Evolutionary conservation across 2,113 vertebrate genomes (phyloP).

Genomic region (Otus sunia): DNA sequence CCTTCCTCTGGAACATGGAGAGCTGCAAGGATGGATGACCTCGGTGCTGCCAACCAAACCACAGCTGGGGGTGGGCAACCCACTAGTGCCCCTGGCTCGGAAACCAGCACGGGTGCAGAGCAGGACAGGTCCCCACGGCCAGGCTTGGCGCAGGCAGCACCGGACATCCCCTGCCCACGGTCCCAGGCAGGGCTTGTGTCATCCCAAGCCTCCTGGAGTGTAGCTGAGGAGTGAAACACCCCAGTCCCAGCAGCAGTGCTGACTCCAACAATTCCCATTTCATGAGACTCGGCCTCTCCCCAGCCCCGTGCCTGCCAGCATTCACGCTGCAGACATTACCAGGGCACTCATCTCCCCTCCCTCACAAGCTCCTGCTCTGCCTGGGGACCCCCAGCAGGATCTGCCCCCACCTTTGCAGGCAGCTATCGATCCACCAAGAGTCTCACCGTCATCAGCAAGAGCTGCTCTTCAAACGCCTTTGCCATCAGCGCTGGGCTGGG

Average conservation of each 20-base stretch:
- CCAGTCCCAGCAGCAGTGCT: fast-evolving
- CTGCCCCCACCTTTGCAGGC: not conserved
- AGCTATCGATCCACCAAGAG: not conserved
- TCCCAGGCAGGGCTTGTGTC: not conserved
- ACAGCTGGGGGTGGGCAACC: not conserved
- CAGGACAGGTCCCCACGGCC: fast-evolving
- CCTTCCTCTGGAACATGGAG: not conserved
- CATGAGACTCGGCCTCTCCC: not conserved
- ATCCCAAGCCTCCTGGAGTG: not conserved
- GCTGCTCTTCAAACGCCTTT: not conserved
- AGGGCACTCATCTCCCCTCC: not conserved
- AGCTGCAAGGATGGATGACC: not conserved
- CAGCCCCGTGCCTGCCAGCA: fast-evolving
- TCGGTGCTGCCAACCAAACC: not conserved
- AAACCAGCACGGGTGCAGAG: fast-evolving
- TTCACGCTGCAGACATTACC: not conserved
- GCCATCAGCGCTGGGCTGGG: fast-evolving
- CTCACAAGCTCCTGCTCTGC: not conserved
- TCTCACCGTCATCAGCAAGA: not conserved
- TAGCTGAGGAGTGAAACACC: not conserved
- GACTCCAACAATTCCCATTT: not conserved
- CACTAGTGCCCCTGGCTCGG: fast-evolving
- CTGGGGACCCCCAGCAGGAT: not conserved
- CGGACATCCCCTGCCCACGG: not conserved
- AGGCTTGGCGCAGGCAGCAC: not conserved